Evolutionary conservation across 2,113 vertebrate species (phyloP).

Genomic region (Trochalopteron elliotii): DNA sequence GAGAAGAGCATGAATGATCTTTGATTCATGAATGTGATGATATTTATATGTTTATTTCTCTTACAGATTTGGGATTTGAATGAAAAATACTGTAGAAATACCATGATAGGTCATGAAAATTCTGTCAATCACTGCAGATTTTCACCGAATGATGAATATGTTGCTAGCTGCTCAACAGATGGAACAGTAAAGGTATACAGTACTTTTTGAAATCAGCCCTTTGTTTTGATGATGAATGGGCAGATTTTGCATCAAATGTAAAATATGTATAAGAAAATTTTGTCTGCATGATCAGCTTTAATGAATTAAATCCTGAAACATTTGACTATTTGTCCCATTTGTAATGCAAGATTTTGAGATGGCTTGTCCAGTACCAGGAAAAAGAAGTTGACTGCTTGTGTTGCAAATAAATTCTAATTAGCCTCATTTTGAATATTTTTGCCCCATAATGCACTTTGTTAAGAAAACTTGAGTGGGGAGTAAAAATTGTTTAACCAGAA

Average conservation of each 20-base stretch:
- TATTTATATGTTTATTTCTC: slow-evolving; percentile 16
- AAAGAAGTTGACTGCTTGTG: not conserved
- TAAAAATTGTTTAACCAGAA: not conserved
- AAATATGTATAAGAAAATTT: not conserved
- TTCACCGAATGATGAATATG: slow-evolving; percentile 86
- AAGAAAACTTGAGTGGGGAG: not conserved
- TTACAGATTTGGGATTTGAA: slow-evolving; percentile 90
- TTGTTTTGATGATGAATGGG: not conserved
- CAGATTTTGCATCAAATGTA: not conserved
- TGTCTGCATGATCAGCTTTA: not conserved
- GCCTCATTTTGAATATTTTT: not conserved
- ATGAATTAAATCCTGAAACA: not conserved
- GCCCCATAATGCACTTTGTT: not conserved
- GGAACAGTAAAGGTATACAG: slow-evolving; percentile 88
- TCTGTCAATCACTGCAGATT: slow-evolving; percentile 93
- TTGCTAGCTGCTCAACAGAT: slow-evolving; percentile 91
- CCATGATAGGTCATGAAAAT: slow-evolving; percentile 86
- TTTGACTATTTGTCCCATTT: not conserved
- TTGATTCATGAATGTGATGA: not conserved
- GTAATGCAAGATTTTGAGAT: not conserved
- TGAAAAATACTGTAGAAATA: slow-evolving; percentile 86
- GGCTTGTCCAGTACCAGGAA: not conserved
- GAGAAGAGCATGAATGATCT: not conserved
- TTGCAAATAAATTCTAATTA: not conserved
- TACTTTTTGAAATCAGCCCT: not conserved